A percentile compares a stretch with the other conserved stretches of the same genome.
Evolutionary conservation across 2,797 vertebrate species (phyloP).

Genomic region (Enteromius fasciolatus): DNA sequence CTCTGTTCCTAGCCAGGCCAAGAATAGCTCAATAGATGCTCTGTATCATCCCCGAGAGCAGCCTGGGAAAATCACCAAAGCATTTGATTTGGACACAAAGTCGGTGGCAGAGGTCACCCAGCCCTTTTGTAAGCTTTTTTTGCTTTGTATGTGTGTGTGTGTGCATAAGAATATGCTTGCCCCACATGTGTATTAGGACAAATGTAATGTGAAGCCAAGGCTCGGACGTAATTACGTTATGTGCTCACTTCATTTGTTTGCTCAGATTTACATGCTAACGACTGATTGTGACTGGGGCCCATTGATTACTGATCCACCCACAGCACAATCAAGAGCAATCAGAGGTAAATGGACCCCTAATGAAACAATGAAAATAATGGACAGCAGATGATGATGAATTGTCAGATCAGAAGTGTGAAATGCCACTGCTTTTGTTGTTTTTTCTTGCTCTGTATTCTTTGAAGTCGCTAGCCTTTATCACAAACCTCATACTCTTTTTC

Average conservation of each 20-base stretch:
- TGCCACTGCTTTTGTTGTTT: constrained; percentile 3
- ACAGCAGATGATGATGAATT: constrained; percentile 30
- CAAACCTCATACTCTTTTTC: neutral
- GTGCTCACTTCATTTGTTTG: constrained; percentile 41
- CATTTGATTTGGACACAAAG: constrained; percentile 57
- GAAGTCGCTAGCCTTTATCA: constrained; percentile 28
- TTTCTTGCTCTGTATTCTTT: constrained; percentile 7
- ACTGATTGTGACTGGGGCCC: constrained; percentile 34
- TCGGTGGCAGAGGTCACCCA: constrained; percentile 42
- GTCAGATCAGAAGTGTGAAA: constrained; percentile 30
- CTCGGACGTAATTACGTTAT: constrained; percentile 35
- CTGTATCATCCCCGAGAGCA: constrained; percentile 53
- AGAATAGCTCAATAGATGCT: constrained; percentile 62
- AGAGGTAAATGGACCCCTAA: constrained; percentile 7
- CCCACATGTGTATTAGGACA: constrained; percentile 21
- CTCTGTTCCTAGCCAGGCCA: constrained; percentile 51
- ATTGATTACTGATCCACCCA: constrained; percentile 40
- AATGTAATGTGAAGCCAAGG: constrained; percentile 5
- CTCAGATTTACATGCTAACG: constrained; percentile 44
- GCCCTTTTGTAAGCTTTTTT: constrained; percentile 11
- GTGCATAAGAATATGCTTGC: neutral
- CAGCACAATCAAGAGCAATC: constrained; percentile 41
- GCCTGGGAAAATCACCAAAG: constrained; percentile 58
- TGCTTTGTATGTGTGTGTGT: constrained; percentile 19
- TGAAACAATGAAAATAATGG: constrained; percentile 41